phyloP scores from a whole-genome alignment of 2,113 vertebrate genomes.

The Ahaetulla prasina region DNA sequence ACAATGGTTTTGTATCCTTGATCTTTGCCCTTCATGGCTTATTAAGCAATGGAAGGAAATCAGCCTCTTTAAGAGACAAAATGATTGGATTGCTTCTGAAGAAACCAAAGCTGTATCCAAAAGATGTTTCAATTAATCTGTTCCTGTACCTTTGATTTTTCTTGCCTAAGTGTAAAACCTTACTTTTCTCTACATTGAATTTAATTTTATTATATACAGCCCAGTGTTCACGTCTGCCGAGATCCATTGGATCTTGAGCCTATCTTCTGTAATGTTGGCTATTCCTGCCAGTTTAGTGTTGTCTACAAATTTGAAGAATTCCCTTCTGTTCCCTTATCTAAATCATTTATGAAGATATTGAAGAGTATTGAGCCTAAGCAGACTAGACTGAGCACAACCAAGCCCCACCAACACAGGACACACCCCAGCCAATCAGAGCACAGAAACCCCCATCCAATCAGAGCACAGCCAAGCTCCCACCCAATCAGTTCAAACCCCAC shows the following conservation, averaged over 20 bases:
- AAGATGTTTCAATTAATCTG: not conserved
- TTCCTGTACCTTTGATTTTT: not conserved
- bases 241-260: not conserved
- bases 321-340: not conserved
- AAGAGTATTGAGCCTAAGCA: not conserved
- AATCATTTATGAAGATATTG: no score
- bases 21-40: not conserved
- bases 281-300: not conserved
- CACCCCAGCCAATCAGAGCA: no score
- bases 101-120: not conserved
- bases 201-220: not conserved
- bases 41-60: not conserved
- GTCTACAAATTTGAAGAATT: not conserved
- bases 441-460: no score
- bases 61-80: not conserved
- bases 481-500: no score
- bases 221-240: not conserved
- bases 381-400: no score
- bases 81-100: not conserved
- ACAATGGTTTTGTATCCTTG: not conserved
- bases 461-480: no score
- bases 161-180: not conserved
- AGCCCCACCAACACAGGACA: no score
- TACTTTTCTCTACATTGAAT: not conserved
- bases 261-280: not conserved